Evolutionary conservation across 2,797 vertebrate species (phyloP), one percentile per base, ranked within the genome.

Genomic region (Lutra lutra): DNA sequence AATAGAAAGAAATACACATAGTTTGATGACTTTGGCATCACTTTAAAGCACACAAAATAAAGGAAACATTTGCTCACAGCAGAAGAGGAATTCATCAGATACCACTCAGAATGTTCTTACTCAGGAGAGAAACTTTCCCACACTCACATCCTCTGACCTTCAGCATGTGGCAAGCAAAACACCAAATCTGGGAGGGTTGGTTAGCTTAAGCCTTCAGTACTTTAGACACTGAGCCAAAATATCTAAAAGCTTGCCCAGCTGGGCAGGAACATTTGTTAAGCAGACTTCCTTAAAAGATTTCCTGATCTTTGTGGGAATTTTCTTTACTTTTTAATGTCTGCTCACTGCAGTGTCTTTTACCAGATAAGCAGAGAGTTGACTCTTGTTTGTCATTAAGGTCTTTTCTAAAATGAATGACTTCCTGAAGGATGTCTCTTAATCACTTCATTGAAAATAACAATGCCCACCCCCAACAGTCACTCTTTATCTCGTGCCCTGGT

Each of bases 1-100:
- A 35, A 51, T 64, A 64, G 46, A 68, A 73, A 92, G 89, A 86
- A 82, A 66, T 66, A 70, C 29, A 77, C 0, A 1, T 35, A 9
- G 46, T 90, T 75, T 46, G 66, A 86, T 66, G 84, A 86, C 73
- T 89, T 88, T 93, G 94, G 92, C 83, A 84, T 12, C 40, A 79
- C 68, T 93, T 86, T 48, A 75, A 96, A 93, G 86, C 78, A 23
- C 51, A 70, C 51, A 25, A n/a, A 73, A 70, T n/a, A 60, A 43
- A 94, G 94, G 89, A 95, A 91, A 75, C 75, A 38, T 56, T 83
- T 27, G n/a, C 64, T 95, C 48, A 54, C 95, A 56, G 82, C 80
- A 66, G 68, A 83, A 90, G 78, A 54, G 64, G 87, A 86, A 56
- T 54, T 51, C 43, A 7, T n/a, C 14, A 21, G 62, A 58, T 23